Conservation (phyloP, 2,888 invertebrate species). For the Theretra japonica region DNA sequence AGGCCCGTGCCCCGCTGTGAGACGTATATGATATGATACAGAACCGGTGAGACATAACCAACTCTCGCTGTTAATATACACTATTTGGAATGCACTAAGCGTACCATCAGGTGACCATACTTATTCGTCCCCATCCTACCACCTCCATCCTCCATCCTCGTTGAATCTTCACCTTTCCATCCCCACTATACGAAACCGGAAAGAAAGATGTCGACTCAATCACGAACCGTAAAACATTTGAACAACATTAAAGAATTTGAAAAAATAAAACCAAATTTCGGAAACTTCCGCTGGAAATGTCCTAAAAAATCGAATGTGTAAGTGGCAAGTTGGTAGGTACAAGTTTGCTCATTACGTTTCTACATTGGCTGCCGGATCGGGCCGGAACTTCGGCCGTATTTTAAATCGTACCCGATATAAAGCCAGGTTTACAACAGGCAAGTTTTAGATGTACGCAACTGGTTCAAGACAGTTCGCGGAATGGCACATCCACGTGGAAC, state of each 20-base stretch:
- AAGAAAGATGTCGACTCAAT: no score
- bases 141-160: no score
- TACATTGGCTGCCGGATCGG: slow-evolving; percentile 49
- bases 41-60: no score
- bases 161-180: no score
- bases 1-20: no score
- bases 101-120: no score
- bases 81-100: no score
- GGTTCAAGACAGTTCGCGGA: slow-evolving; percentile 4
- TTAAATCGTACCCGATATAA: slow-evolving; percentile 39
- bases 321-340: slow-evolving; percentile 36
- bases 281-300: slow-evolving; percentile 5
- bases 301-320: slow-evolving; percentile 18
- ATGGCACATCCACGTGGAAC: neutral
- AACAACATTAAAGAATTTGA: neutral
- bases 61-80: no score
- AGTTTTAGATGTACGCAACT: slow-evolving; percentile 12
- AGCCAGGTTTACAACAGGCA: slow-evolving; percentile 19
- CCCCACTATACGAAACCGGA: no score
- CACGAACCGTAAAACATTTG: slow-evolving; percentile 1
- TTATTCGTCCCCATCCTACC: no score
- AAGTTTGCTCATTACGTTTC: slow-evolving; percentile 53
- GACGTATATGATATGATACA: no score
- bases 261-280: neutral
- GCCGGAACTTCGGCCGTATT: slow-evolving; percentile 50